These are phyloP conservation scores for Fulmarus glacialis DNA, from an alignment of 2,113 vertebrate species.

Conservation along the genomic window DNA sequence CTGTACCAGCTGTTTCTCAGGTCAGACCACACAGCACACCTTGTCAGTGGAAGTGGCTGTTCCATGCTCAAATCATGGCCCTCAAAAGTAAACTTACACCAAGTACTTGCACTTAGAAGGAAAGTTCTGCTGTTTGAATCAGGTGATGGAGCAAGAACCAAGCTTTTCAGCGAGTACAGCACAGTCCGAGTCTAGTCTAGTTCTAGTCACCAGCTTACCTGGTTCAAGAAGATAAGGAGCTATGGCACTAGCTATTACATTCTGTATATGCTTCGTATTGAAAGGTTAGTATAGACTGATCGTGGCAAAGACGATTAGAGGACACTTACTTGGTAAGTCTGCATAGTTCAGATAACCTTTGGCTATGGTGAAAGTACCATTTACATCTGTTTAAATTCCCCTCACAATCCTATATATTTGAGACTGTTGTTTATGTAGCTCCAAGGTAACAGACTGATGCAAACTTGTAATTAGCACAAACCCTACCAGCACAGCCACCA, in stretches of 20 bases:
- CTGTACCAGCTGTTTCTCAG: background rate
- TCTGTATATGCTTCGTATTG: accelerated
- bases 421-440: background rate
- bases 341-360: background rate
- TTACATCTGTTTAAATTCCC: background rate
- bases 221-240: background rate
- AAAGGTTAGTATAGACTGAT: background rate
- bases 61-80: background rate
- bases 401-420: background rate
- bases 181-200: background rate
- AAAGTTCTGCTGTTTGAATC: background rate
- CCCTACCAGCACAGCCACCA: background rate
- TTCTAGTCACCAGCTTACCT: background rate
- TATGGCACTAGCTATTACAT: accelerated
- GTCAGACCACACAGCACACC: background rate
- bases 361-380: background rate
- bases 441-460: background rate
- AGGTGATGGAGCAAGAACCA: background rate
- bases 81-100: background rate
- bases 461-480: background rate
- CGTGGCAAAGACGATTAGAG: background rate
- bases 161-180: background rate
- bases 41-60: background rate
- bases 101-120: background rate
- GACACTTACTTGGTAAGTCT: background rate